phyloP scores from a whole-genome alignment of 53 echinoderm and acorn worm genomes.

The Echinarachnius parma region DNA sequence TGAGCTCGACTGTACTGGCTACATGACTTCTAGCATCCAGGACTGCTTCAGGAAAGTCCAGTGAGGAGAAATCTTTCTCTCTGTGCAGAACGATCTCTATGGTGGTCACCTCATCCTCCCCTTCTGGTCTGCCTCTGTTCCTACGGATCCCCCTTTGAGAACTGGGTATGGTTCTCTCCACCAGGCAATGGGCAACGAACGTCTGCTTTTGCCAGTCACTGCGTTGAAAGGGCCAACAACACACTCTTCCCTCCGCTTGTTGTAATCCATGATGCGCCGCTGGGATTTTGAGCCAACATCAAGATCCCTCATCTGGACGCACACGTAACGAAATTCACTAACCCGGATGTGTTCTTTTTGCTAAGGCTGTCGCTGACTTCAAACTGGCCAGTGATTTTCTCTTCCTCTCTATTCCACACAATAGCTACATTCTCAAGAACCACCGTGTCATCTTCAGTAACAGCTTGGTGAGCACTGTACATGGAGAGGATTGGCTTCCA shows the following conservation, averaged over 20 bases:
- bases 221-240: constrained; percentile 9
- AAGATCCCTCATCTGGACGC: constrained; percentile 24
- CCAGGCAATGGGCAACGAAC: constrained; percentile 20
- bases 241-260: not conserved
- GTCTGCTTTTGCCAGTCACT: constrained; percentile 17
- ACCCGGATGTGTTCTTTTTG: too few species aligned
- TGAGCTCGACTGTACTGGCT: too few species aligned
- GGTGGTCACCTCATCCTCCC: too few species aligned
- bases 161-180: too few species aligned
- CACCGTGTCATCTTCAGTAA: constrained; percentile 63
- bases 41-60: too few species aligned
- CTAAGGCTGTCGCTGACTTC: constrained; percentile 13
- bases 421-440: constrained; percentile 63
- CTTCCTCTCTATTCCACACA: constrained; percentile 34
- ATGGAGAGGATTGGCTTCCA: constrained; percentile 77
- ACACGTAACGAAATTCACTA: too few species aligned
- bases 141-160: too few species aligned
- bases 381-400: constrained; percentile 13
- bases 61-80: too few species aligned
- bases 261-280: constrained; percentile 3
- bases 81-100: too few species aligned
- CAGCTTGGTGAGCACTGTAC: constrained; percentile 64
- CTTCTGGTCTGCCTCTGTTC: too few species aligned
- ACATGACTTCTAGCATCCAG: too few species aligned
- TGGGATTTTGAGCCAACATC: constrained; percentile 3